Conservation (phyloP, 2,797 vertebrate species). For the Leptodactylus fallax region DNA sequence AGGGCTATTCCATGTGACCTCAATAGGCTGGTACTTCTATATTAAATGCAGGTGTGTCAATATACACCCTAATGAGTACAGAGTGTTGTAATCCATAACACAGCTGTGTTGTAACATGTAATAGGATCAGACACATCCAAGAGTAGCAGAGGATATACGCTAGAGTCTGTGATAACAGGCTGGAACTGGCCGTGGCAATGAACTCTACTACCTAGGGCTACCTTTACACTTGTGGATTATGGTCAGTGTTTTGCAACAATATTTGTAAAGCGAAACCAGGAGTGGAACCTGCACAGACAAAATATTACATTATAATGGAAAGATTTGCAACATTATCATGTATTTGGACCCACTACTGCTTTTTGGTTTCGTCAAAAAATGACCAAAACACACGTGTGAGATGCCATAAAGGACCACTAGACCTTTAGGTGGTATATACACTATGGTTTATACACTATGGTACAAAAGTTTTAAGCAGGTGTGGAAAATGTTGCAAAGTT, state of each 20-base stretch:
- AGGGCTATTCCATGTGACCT: slow-evolving; percentile 40
- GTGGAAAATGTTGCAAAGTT: too few relatives aligned
- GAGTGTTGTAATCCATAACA: slow-evolving; percentile 19
- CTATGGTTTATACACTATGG: background rate
- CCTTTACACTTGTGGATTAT: too few relatives aligned
- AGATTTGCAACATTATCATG: too few relatives aligned
- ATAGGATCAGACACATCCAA: background rate
- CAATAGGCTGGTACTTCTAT: background rate
- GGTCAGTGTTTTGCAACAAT: too few relatives aligned
- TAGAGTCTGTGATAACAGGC: background rate
- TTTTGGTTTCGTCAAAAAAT: too few relatives aligned
- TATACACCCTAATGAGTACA: slow-evolving; percentile 36
- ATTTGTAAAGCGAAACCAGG: too few relatives aligned
- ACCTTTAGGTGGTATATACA: background rate
- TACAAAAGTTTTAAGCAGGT: too few relatives aligned
- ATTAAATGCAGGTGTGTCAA: slow-evolving; percentile 53
- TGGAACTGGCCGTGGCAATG: background rate
- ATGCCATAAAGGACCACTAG: background rate
- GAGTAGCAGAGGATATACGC: background rate
- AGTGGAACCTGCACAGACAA: too few relatives aligned
- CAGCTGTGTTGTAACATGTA: slow-evolving; percentile 43
- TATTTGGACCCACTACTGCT: too few relatives aligned
- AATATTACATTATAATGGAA: too few relatives aligned
- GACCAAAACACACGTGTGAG: background rate
- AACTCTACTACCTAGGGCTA: background rate